These are phyloP conservation scores for Calypte anna DNA, from an alignment of 2,113 vertebrate genomes.

Conservation along the genomic window DNA sequence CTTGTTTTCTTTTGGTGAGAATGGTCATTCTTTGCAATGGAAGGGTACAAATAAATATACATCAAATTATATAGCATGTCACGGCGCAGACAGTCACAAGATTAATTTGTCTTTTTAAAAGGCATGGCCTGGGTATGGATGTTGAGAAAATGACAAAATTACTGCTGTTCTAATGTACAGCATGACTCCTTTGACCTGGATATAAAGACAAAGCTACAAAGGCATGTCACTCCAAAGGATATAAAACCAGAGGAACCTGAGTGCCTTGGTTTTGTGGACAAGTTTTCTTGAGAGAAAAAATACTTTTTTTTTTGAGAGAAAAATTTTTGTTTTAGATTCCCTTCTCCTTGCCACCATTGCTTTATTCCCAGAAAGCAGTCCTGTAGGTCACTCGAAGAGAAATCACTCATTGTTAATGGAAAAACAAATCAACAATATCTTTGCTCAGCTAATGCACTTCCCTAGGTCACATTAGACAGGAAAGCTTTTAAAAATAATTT, in stretches of 20 bases:
- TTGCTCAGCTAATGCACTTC: constrained; percentile 35
- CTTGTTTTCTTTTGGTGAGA: constrained; percentile 48
- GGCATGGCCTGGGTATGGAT: constrained; percentile 18
- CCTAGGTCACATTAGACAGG: constrained; percentile 1
- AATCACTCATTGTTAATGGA: constrained; percentile 49
- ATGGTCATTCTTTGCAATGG: constrained; percentile 36
- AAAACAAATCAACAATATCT: constrained; percentile 37
- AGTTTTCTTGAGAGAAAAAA: background rate
- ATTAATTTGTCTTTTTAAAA: constrained; percentile 61
- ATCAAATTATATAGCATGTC: constrained; percentile 45
- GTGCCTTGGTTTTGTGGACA: background rate
- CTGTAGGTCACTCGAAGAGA: background rate
- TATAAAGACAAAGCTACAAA: constrained; percentile 56
- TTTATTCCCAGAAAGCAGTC: constrained; percentile 24
- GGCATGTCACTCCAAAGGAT: constrained; percentile 6
- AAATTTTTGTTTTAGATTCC: background rate
- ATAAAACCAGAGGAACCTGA: constrained; percentile 33
- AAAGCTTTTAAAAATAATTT: constrained; percentile 55
- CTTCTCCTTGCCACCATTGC: background rate
- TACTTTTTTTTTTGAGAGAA: background rate
- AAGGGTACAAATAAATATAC: constrained; percentile 63
- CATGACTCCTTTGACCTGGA: constrained; percentile 60
- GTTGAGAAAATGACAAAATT: constrained; percentile 29
- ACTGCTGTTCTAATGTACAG: constrained; percentile 25
- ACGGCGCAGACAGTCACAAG: constrained; percentile 44